These are phyloP conservation scores for Coturnix japonica DNA, from an alignment of 2,113 vertebrate genomes.

Conservation along the genomic window DNA sequence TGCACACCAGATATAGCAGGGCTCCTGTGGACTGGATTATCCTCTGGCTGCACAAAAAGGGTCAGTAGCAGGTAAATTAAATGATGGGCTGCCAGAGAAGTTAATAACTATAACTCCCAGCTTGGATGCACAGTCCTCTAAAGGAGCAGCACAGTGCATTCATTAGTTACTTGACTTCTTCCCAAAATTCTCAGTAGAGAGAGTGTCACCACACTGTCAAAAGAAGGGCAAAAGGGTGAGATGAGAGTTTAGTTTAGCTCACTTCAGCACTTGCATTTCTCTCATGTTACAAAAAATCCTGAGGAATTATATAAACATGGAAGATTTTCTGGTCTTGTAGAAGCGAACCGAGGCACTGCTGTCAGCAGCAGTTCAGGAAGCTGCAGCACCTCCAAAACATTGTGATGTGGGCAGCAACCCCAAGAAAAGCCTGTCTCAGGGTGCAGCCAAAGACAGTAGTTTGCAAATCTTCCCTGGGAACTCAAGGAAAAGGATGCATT, in stretches of 20 bases:
- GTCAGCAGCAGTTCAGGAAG: neutral
- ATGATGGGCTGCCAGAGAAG: slow-evolving; percentile 36
- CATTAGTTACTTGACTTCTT: slow-evolving; percentile 43
- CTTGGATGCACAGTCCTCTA: slow-evolving; percentile 3
- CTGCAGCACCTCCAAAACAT: neutral
- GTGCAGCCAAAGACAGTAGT: neutral
- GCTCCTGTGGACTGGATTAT: slow-evolving; percentile 2
- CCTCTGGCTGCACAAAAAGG: neutral
- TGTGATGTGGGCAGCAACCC: neutral
- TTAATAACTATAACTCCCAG: slow-evolving; percentile 52
- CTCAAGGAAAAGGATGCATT: neutral
- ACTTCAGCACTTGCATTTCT: neutral
- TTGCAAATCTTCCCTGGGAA: neutral
- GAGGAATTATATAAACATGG: neutral
- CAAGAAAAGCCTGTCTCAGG: neutral
- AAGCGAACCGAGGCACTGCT: neutral
- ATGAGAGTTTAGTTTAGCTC: neutral
- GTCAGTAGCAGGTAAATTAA: slow-evolving; percentile 43
- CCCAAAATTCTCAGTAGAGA: slow-evolving; percentile 30
- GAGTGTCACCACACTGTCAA: neutral
- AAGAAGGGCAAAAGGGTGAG: slow-evolving; percentile 21
- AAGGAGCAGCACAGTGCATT: neutral
- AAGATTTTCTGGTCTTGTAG: neutral
- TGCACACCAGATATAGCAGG: neutral
- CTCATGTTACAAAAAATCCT: neutral